Percentiles rank a stretch among this genome's conserved stretches.
Evolutionary conservation across 1,140 invertebrate genomes (phyloP).

Genomic region (Mizuhopecten yessoensis): DNA sequence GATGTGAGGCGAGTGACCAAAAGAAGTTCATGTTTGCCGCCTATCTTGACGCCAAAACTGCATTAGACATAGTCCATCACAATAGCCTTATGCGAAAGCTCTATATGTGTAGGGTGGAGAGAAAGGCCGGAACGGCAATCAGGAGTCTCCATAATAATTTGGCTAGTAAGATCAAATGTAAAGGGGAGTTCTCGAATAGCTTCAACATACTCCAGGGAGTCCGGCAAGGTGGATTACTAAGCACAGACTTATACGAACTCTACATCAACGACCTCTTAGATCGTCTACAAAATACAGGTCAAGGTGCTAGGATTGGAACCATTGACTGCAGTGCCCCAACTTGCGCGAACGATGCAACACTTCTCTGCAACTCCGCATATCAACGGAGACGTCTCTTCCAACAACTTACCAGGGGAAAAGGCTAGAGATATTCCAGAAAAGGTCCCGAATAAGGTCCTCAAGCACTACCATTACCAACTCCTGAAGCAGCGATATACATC

Average conservation of each 20-base stretch:
- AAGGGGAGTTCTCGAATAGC: no score
- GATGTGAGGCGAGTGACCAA: background rate
- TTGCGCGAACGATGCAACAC: slow-evolving; percentile 42
- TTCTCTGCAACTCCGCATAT: background rate
- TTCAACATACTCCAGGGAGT: no score
- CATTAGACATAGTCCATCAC: slow-evolving; percentile 49
- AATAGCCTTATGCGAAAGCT: slow-evolving; percentile 43
- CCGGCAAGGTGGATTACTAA: background rate
- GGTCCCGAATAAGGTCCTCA: slow-evolving; percentile 45
- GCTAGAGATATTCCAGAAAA: slow-evolving; percentile 52
- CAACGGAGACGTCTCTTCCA: background rate
- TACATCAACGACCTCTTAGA: slow-evolving; percentile 45
- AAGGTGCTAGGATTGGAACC: slow-evolving; percentile 41
- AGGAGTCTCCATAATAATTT: background rate
- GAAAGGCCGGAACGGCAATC: background rate
- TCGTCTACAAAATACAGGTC: background rate
- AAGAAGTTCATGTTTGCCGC: background rate
- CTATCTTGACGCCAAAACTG: slow-evolving; percentile 40
- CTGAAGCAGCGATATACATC: slow-evolving; percentile 53
- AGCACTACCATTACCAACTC: slow-evolving; percentile 48
- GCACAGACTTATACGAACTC: slow-evolving; percentile 36
- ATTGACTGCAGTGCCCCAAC: slow-evolving; percentile 41
- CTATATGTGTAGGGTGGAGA: background rate
- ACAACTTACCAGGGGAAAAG: background rate
- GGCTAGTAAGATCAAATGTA: slow-evolving; percentile 25